phyloP scores from a whole-genome alignment of 2,113 vertebrate genomes.

The Alectura lathami region DNA sequence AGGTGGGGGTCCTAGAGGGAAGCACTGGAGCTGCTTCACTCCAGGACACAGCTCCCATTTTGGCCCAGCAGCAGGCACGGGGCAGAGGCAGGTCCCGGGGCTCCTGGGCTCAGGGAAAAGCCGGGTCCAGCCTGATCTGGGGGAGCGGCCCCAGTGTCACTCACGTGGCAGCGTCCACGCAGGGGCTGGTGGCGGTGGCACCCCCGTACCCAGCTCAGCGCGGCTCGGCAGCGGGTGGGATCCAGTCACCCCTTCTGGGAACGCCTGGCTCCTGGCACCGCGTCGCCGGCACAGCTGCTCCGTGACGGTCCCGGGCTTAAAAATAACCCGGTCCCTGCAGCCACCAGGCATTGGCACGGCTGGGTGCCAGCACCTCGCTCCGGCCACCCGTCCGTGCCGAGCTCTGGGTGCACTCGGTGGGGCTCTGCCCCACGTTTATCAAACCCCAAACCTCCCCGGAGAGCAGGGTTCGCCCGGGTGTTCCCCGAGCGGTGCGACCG shows the following conservation, averaged over 20 bases:
- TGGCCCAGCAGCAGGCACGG: neutral
- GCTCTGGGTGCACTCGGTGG: accelerated
- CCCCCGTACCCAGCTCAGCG: neutral
- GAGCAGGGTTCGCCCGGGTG: neutral
- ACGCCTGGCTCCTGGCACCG: neutral
- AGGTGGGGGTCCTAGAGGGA: no score
- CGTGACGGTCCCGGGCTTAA: neutral
- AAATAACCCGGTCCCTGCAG: neutral
- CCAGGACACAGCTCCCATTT: neutral
- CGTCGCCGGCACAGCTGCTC: neutral
- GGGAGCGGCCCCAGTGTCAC: neutral
- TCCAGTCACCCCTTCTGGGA: neutral
- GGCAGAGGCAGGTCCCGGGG: neutral
- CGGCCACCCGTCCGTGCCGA: accelerated
- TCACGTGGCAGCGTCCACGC: accelerated
- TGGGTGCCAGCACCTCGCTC: neutral
- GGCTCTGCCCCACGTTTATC: neutral
- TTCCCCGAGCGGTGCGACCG: accelerated
- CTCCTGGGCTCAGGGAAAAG: neutral
- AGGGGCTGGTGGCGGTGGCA: neutral
- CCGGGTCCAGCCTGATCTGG: accelerated
- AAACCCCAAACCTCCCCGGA: neutral
- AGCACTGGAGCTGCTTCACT: neutral
- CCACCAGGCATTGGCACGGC: neutral
- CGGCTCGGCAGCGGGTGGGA: neutral